Evolutionary conservation across 2,113 vertebrate species (phyloP).

Genomic region (Seriola dumerili): DNA sequence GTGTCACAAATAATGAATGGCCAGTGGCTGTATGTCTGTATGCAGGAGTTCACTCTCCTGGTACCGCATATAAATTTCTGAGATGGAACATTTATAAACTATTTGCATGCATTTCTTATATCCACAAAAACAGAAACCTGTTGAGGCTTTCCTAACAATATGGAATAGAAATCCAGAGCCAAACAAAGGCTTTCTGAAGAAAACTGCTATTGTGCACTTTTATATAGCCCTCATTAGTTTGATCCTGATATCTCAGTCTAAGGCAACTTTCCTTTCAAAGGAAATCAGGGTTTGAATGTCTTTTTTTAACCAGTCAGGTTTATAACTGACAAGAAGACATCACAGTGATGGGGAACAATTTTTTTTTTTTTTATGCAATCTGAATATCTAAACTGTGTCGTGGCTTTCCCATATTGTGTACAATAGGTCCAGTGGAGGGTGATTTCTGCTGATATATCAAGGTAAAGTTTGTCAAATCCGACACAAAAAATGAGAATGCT

Average conservation of each 20-base stretch:
- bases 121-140: constrained; percentile 28
- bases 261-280: constrained; percentile 78
- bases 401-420: constrained; percentile 45
- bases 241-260: constrained; percentile 83
- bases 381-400: constrained; percentile 30
- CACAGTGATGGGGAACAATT: constrained; percentile 69
- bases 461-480: not conserved
- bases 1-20: constrained; percentile 24
- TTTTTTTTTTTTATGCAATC: constrained; percentile 19
- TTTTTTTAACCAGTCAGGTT: constrained; percentile 38
- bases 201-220: constrained; percentile 67
- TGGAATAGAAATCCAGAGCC: constrained; percentile 58
- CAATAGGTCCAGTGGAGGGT: constrained; percentile 21
- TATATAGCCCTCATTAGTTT: constrained; percentile 80
- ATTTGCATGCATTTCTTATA: constrained; percentile 56
- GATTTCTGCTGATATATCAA: constrained; percentile 12
- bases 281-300: constrained; percentile 61
- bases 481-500: constrained; percentile 7
- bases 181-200: constrained; percentile 68
- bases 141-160: constrained; percentile 44
- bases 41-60: not conserved
- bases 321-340: constrained; percentile 44
- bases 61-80: not conserved
- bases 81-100: constrained; percentile 33
- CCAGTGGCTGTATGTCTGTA: constrained; percentile 5